These are phyloP conservation scores for Drosophila seguyi DNA, from an alignment of 1,140 invertebrate genomes.

Conservation along the genomic window DNA sequence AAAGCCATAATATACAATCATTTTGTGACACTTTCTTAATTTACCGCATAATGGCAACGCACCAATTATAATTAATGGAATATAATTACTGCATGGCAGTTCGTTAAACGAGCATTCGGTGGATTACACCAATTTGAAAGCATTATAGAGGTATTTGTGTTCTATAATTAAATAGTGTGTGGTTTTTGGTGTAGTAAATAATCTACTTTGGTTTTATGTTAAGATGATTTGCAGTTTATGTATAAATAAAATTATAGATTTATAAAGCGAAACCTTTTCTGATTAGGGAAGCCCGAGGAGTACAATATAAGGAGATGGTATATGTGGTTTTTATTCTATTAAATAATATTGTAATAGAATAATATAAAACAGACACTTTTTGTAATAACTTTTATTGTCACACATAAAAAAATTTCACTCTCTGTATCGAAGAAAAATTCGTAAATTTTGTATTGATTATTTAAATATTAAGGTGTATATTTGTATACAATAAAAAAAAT, in stretches of 20 bases:
- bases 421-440: too few relatives aligned
- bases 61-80: conserved; percentile 8
- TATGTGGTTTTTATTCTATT: too few relatives aligned
- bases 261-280: background rate
- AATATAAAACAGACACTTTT: too few relatives aligned
- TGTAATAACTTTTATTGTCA: too few relatives aligned
- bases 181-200: background rate
- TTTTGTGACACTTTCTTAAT: conserved; percentile 7
- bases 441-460: too few relatives aligned
- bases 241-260: too few relatives aligned
- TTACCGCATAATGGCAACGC: conserved; percentile 8
- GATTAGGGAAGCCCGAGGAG: background rate
- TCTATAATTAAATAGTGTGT: background rate
- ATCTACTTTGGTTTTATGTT: background rate
- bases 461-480: too few relatives aligned
- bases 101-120: conserved; percentile 1
- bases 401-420: too few relatives aligned
- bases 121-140: conserved; percentile 8
- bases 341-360: background rate
- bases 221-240: background rate
- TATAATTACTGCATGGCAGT: conserved; percentile 1
- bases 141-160: background rate
- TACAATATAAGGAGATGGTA: background rate
- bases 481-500: too few relatives aligned
- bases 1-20: conserved; percentile 1